A percentile compares a stretch with the other conserved stretches of the same genome.
phyloP scores from a whole-genome alignment of 2,113 vertebrate genomes.

The Semicossyphus pulcher region DNA sequence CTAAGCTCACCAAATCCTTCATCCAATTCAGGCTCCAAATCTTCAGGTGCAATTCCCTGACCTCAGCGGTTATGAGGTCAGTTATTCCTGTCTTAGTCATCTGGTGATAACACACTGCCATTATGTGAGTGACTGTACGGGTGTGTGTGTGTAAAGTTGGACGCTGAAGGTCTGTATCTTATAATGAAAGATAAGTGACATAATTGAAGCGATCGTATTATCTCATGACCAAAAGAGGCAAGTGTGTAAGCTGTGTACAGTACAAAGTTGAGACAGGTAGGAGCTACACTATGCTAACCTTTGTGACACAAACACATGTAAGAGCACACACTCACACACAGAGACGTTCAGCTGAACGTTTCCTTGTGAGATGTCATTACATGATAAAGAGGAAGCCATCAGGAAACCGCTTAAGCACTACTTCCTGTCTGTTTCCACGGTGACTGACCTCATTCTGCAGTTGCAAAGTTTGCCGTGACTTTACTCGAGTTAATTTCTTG shows the following conservation, averaged over 20 bases:
- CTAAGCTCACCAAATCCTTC: slow-evolving; percentile 44
- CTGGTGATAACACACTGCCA: slow-evolving; percentile 62
- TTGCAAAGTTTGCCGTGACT: slow-evolving; percentile 56
- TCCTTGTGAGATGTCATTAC: slow-evolving; percentile 83
- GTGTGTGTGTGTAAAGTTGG: slow-evolving; percentile 22
- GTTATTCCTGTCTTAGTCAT: slow-evolving; percentile 68
- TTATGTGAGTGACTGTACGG: slow-evolving; percentile 37
- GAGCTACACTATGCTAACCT: too few relatives aligned
- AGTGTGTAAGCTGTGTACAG: slow-evolving; percentile 48
- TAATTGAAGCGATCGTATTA: slow-evolving; percentile 52
- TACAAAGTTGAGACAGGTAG: slow-evolving; percentile 18
- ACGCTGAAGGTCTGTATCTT: slow-evolving; percentile 50
- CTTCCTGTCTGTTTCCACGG: slow-evolving; percentile 86
- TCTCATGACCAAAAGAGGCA: slow-evolving; percentile 62
- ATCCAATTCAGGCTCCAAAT: slow-evolving; percentile 38
- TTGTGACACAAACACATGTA: too few relatives aligned
- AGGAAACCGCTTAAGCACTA: slow-evolving; percentile 85
- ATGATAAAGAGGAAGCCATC: slow-evolving; percentile 85
- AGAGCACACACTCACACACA: not conserved
- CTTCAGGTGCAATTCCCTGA: slow-evolving; percentile 35
- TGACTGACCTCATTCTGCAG: slow-evolving; percentile 74
- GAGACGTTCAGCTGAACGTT: slow-evolving; percentile 55
- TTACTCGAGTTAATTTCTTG: slow-evolving; percentile 49
- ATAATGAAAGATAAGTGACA: slow-evolving; percentile 69
- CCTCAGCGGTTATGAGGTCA: slow-evolving; percentile 58